Base-by-base conservation (phyloP, 2,113 vertebrate species). In the Vidua macroura region DNA sequence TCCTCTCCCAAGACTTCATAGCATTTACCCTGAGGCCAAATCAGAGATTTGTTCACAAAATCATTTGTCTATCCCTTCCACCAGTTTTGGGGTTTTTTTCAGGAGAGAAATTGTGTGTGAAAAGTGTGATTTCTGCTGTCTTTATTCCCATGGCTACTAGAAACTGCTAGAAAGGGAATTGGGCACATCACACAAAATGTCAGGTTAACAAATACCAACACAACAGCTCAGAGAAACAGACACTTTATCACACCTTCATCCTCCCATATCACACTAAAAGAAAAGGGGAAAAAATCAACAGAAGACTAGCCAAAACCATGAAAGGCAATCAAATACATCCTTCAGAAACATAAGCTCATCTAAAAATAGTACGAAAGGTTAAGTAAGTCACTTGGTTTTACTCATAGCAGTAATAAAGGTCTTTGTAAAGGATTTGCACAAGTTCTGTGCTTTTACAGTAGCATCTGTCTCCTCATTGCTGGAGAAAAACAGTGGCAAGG, bases 81-180 rank as follows among this genome's bases (percentile, higher is more conserved):
- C 16, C 67, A 90, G 51, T 92, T 85, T 53, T 39, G 35, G 35
- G 35, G 35, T 2, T 37, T 49, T 72, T 77, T 69, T 37, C 60
- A 80, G 51, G 48, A 83, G 15, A 87, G 56, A 77, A 95, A 79
- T 22, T 28, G 48, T 28, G 28, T 68, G n/a, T 25, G 44, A 73
- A 49, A 91, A 90, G 83, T 95, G 88, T 67, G 76, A 94, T 94
- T 96, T 96, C 85, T 95, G 52, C 52, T 90, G 68, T 74, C 93
- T 77, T 15, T 52, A 74, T 95, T 91, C 93, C 94, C 94, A 94
- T 67, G 68, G 87, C 92, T 95, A 86, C 96, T 94, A 77, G 60
- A 87, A 95, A 83, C 27, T 60, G 48, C 67, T 76, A 85, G 82
- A 83, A 83, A 91, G n/a, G 35, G 70, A 96, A 52, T 2, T 74